Percentiles rank a stretch among this genome's conserved stretches.
Conservation (phyloP, 2,113 vertebrate genomes). For the Nansenia antarctica region DNA sequence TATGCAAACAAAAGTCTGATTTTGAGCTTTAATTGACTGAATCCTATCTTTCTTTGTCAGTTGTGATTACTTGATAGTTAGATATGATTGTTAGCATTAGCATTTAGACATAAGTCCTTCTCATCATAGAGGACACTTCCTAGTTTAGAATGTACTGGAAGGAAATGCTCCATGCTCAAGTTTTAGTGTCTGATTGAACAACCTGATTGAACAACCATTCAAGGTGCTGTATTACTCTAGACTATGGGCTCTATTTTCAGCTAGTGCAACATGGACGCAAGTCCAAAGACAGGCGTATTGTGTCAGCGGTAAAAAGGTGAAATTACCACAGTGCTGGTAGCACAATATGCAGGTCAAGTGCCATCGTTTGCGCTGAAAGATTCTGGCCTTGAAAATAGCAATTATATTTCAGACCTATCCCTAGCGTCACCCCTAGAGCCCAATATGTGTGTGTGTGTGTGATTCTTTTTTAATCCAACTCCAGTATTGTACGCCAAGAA, state of each 20-base stretch:
- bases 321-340: no score
- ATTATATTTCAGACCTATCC: no score
- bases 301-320: no score
- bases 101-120: neutral
- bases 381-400: no score
- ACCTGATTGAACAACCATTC: slow-evolving; percentile 22
- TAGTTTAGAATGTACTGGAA: slow-evolving; percentile 22
- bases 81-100: no score
- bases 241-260: no score
- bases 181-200: neutral
- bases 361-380: no score
- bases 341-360: no score
- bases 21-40: neutral
- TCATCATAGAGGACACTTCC: neutral
- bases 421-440: no score
- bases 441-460: neutral
- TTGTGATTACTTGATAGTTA: slow-evolving; percentile 18
- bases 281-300: no score
- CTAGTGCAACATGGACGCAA: no score
- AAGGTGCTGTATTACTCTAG: slow-evolving; percentile 35
- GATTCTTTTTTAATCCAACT: neutral
- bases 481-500: slow-evolving; percentile 26
- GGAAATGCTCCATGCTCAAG: neutral
- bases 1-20: neutral
- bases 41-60: neutral